Evolutionary conservation across 2,888 invertebrate genomes (phyloP), one percentile per base, ranked within the genome.

Genomic region (Cybosia mesomella): DNA sequence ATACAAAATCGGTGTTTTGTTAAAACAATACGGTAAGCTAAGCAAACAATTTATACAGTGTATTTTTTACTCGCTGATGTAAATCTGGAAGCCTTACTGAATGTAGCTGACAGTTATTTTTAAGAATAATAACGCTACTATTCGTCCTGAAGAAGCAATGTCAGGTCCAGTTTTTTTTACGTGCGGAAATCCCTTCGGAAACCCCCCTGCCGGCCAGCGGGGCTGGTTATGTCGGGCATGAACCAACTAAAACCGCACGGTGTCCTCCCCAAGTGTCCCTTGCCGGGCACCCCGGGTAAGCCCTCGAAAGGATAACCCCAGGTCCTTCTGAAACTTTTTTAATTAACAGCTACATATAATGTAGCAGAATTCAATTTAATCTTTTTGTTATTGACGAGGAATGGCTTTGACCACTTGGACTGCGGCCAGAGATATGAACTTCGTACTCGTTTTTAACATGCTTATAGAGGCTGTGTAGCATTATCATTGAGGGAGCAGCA

Each of bases 371-470:
- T 59, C 69, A 60, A 78, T 49, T 77, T 76, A 80, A 78, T 73
- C 71, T 76, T 81, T 77, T 81, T 70, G 67, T 64, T 71, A 74
- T 80, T 79, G 85, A 81, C 80, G 76, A 69, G 72, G 68, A 74
- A 79, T 79, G 75, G 74, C 77, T 77, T 76, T 85, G 85, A 84
- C 84, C 83, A 76, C 71, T 87, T 89, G 89, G 89, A 83, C 70
- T 70, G 60, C 18, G 32, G 85, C 89, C 89, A 89, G 80, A 78
- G 76, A 84, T 82, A 81, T 71, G 80, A 83, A 83, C 80, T 83
- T 81, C 81, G 79, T 76, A 72, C 76, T 73, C 83, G 82, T 85
- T 88, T 87, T 82, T 82, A 80, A 74, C 80, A 72, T 83, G 85
- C 70, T 85, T 87, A 81, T 79, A 84, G 83, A 83, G 80, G 80